phyloP scores from a whole-genome alignment of 2,113 vertebrate species.

The Aptenodytes patagonicus region DNA sequence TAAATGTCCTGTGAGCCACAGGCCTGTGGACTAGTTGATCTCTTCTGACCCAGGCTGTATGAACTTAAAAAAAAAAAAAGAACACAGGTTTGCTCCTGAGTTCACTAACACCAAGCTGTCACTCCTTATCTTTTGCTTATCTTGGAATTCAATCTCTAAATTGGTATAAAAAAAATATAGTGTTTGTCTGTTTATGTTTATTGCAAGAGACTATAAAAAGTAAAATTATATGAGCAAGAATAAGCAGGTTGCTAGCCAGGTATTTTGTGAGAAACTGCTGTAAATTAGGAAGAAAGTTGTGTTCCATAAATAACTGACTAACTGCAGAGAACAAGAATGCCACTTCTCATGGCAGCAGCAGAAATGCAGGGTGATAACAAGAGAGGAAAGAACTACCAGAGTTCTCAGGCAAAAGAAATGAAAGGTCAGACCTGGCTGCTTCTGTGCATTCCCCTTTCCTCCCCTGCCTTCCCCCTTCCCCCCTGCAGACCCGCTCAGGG shows the following conservation, averaged over 20 bases:
- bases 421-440: neutral
- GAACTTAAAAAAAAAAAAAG: neutral
- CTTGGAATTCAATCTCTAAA: neutral
- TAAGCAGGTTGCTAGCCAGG: neutral
- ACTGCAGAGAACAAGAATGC: neutral
- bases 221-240: neutral
- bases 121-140: neutral
- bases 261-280: neutral
- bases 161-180: neutral
- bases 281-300: neutral
- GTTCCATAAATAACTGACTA: neutral
- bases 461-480: neutral
- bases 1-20: neutral
- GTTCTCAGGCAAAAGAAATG: neutral
- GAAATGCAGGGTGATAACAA: neutral
- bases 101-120: neutral
- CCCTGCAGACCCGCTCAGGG: neutral
- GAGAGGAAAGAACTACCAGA: neutral
- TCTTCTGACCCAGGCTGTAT: neutral
- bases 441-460: neutral
- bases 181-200: neutral
- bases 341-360: neutral
- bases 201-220: neutral
- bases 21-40: neutral
- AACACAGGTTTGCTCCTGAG: neutral